Base-by-base conservation (phyloP, 1,140 invertebrate species). In the Cryptotermes secundus region DNA sequence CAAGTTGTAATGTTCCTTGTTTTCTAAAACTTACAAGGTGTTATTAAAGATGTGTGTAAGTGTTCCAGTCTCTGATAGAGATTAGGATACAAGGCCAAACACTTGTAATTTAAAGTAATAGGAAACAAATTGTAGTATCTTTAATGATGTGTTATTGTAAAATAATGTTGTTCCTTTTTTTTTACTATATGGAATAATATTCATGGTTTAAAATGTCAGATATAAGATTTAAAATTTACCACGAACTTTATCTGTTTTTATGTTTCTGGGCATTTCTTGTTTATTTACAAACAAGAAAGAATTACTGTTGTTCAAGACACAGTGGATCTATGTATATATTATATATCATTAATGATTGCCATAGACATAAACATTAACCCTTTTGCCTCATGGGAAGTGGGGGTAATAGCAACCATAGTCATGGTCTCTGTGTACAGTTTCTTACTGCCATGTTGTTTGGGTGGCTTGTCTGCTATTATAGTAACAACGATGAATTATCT, bases 311-410 rank as follows among this genome's bases (percentile, higher is more conserved):
- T 26, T 72, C 4, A 72, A n/a, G 9, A 72, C 19, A 72, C n/a
- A 72, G 31, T 72, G 59, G 59, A 7, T 72, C 59, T 72, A 9
- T 72, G 59, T 72, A 82, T 19, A 53, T 82, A 82, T 82, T 82
- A 82, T 42, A 42, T 82, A 82, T 31, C 36, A 49, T 82, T 82
- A 82, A 82, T 82, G 31, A 45, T 82, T 82, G 81, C 81, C 81
- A 53, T 82, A 82, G 16, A 45, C 45, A 53, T 82, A 34, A 38
- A 38, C 19, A 82, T 82, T 82, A 82, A 82, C 81, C 81, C 81
- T 82, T 82, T 34, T 82, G 81, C 81, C 81, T 45, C 81, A 82
- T 82, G 81, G 42, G 22, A 26, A 82, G 16, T 22, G 59, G 59
- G 59, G 59, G 26, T 72, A 31, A 72, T 72, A n/a, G 59, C 59